A percentile compares a stretch with the other conserved stretches of the same genome.
phyloP scores from a whole-genome alignment of 2,113 vertebrate genomes.

The Nerophis lumbriciformis region DNA sequence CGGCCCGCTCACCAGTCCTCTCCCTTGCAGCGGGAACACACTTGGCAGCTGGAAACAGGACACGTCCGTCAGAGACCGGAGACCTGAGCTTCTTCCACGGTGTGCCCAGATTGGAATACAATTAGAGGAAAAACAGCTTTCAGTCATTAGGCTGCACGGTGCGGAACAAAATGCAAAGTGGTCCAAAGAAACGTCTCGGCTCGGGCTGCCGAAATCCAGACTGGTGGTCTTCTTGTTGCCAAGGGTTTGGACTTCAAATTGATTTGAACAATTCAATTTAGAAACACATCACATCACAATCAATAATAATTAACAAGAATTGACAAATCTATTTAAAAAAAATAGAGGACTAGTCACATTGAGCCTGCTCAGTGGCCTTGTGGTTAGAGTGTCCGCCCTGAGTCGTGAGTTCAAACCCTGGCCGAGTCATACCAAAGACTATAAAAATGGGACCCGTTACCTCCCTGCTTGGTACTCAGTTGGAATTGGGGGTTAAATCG shows the following conservation, averaged over 20 bases:
- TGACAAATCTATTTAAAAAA: too few relatives aligned
- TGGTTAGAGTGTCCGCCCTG: too few relatives aligned
- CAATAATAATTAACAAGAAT: too few relatives aligned
- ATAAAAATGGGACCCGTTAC: too few relatives aligned
- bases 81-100: constrained; percentile 1
- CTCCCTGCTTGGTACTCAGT: too few relatives aligned
- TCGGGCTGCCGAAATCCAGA: not conserved
- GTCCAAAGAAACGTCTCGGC: not conserved
- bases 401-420: too few relatives aligned
- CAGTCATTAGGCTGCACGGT: constrained; percentile 1
- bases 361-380: too few relatives aligned
- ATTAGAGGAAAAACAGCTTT: constrained; percentile 3
- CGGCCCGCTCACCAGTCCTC: constrained; percentile 3
- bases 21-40: constrained; percentile 1
- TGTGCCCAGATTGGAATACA: not conserved
- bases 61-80: not conserved
- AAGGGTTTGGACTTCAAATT: not conserved
- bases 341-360: too few relatives aligned
- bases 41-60: constrained; percentile 5
- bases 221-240: not conserved
- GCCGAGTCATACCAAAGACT: too few relatives aligned
- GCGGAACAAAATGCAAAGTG: not conserved
- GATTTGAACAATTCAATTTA: too few relatives aligned
- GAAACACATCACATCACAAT: too few relatives aligned
- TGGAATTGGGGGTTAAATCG: too few relatives aligned